phyloP scores from a whole-genome alignment of 2,113 vertebrate genomes.

The Chlorodrepanis virens region DNA sequence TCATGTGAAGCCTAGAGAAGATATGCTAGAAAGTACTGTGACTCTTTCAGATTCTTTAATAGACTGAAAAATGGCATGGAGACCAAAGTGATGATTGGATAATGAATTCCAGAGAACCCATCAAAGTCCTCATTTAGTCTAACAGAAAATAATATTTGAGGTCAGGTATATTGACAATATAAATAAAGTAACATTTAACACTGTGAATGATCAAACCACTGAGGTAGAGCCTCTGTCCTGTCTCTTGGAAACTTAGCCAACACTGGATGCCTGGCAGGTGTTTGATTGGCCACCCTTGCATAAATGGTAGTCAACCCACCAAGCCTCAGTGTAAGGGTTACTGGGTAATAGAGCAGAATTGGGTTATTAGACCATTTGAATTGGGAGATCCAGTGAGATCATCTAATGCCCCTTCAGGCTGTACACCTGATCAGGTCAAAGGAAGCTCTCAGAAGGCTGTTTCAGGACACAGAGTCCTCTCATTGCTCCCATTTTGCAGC shows the following conservation, averaged over 20 bases:
- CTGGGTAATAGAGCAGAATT: background rate
- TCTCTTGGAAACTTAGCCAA: background rate
- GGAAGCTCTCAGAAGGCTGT: background rate
- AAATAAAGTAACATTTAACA: background rate
- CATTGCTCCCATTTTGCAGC: background rate
- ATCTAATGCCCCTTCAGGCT: background rate
- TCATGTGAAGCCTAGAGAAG: background rate
- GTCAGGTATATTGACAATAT: background rate
- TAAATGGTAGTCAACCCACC: background rate
- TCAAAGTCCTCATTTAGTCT: background rate
- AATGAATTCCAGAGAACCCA: background rate
- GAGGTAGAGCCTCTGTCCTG: background rate
- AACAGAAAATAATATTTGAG: background rate
- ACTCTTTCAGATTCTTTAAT: background rate
- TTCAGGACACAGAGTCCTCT: background rate
- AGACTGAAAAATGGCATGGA: background rate
- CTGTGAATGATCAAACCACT: background rate
- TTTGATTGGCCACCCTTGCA: background rate
- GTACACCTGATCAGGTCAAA: background rate
- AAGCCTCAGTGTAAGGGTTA: background rate
- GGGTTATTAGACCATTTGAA: background rate
- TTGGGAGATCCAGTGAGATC: background rate
- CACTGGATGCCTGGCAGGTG: background rate
- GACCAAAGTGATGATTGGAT: background rate
- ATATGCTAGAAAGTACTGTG: background rate